Base-by-base conservation (phyloP, 2,797 vertebrate species). In the Oophaga sylvatica region DNA sequence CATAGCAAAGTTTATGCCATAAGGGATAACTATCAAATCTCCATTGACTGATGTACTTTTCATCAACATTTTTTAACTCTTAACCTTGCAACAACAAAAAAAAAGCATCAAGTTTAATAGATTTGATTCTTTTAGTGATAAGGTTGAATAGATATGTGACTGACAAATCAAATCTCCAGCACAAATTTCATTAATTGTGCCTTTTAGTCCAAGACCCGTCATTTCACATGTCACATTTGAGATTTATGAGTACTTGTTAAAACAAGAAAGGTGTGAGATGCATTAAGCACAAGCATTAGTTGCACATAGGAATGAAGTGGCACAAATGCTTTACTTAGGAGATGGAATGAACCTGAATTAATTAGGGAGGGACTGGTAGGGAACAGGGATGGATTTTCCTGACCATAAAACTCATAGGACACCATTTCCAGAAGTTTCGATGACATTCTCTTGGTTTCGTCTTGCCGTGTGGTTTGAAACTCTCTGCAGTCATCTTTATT, bases 341-440 rank as follows among this genome's bases (percentile, higher is more conserved):
- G 48, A 29, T 81, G 59, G 75, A 65, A 79, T 63, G 16, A 4
- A 65, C 35, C 20, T 82, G 79, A 89, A 80, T 83, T 45, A 19
- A 86, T 79, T 87, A 87, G 76, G 88, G 88, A 79, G 84, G 88
- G 88, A 29, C 31, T 56, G 45, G 12, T 59, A 31, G n/a, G 15
- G 53, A 17, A 60, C 56, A 71, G 29, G 88, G 84, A 73, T 81
- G 88, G 80, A 53, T 73, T 80, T 70, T 56, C 41, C 59, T 84
- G 75, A 73, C 81, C 75, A 76, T 78, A 22, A 63, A 15, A 12
- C 35, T 83, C 19, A 53, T 65, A 29, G 35, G 35, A 59, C 48
- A 81, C 29, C 26, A 73, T 53, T 63, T 35, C 71, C 41, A 65
- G 41, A 29, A 65, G 20, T 73, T 68, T 79, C 62, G 60, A 16